Conservation (phyloP, 2,797 vertebrate species). For the Rhynchotus rufescens region DNA sequence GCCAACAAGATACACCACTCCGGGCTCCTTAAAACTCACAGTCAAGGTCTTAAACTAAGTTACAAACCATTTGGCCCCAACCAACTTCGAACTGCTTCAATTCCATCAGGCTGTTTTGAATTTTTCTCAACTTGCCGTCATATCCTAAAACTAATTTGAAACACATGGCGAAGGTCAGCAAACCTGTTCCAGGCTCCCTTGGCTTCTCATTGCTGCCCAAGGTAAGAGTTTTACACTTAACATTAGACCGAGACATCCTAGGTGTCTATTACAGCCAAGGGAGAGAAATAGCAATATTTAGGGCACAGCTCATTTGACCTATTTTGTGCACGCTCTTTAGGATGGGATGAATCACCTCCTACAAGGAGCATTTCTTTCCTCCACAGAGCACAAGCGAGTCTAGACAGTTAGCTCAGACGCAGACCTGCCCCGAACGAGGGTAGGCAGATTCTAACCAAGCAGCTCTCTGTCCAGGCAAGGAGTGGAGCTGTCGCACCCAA, state of each 20-base stretch:
- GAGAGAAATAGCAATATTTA: background rate
- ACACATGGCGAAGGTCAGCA: slow-evolving; percentile 56
- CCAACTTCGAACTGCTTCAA: slow-evolving; percentile 35
- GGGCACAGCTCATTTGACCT: background rate
- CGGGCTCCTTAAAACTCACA: slow-evolving; percentile 47
- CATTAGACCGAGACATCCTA: background rate
- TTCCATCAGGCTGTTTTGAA: slow-evolving; percentile 59
- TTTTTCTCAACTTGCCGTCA: slow-evolving; percentile 50
- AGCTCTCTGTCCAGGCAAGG: background rate
- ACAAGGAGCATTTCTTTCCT: background rate
- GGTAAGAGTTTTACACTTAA: background rate
- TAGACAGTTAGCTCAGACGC: background rate
- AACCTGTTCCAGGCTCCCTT: background rate
- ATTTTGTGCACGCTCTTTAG: background rate
- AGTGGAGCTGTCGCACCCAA: background rate
- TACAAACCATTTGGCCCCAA: slow-evolving; percentile 25
- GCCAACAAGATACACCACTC: background rate
- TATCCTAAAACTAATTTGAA: slow-evolving; percentile 68
- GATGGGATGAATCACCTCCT: background rate
- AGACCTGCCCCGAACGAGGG: background rate
- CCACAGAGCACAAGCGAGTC: background rate
- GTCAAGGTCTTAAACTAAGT: slow-evolving; percentile 49
- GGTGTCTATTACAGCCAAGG: background rate
- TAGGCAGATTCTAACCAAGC: background rate
- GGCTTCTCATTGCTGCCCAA: background rate